phyloP scores from a whole-genome alignment of 2,888 invertebrate species.

The Cerceris rybyensis region DNA sequence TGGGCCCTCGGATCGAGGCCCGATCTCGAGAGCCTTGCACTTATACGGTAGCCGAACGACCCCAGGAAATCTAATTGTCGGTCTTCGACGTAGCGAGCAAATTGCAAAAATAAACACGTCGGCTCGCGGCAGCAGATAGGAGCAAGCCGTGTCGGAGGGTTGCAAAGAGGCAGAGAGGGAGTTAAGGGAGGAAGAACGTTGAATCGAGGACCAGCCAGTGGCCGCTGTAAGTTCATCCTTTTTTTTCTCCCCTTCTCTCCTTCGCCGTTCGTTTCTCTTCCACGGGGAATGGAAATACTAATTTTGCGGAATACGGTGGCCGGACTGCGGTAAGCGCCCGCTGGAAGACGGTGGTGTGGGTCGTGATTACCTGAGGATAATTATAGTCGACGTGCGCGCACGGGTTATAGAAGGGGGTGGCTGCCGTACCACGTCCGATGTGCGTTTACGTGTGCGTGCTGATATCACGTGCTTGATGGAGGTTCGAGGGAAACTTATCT shows the following conservation, averaged over 20 bases:
- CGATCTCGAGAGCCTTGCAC: conserved; percentile 68
- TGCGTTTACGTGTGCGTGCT: conserved; percentile 65
- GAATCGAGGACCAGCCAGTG: conserved; percentile 62
- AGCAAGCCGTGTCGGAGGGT: conserved; percentile 59
- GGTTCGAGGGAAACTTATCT: conserved; percentile 53
- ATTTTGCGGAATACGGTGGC: conserved; percentile 82
- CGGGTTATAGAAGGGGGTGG: conserved; percentile 66
- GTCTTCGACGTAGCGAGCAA: conserved; percentile 75
- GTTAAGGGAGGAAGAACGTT: conserved; percentile 46
- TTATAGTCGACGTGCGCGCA: conserved; percentile 78
- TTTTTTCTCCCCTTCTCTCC: conserved; percentile 39
- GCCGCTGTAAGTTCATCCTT: conserved; percentile 54
- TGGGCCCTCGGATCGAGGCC: conserved; percentile 46
- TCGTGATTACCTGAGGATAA: conserved; percentile 81
- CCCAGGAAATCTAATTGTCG: conserved; percentile 80
- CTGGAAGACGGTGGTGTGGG: conserved; percentile 77
- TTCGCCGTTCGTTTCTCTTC: conserved; percentile 65
- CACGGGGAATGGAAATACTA: conserved; percentile 81
- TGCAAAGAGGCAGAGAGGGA: conserved; percentile 41
- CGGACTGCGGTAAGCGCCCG: conserved; percentile 80
- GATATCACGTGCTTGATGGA: conserved; percentile 61
- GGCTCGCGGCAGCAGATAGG: conserved; percentile 69
- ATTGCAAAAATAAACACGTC: conserved; percentile 81
- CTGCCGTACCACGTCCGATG: conserved; percentile 53
- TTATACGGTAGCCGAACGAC: conserved; percentile 80